Evolutionary conservation across 2,113 vertebrate species (phyloP).

Genomic region (Engystomops pustulosus): DNA sequence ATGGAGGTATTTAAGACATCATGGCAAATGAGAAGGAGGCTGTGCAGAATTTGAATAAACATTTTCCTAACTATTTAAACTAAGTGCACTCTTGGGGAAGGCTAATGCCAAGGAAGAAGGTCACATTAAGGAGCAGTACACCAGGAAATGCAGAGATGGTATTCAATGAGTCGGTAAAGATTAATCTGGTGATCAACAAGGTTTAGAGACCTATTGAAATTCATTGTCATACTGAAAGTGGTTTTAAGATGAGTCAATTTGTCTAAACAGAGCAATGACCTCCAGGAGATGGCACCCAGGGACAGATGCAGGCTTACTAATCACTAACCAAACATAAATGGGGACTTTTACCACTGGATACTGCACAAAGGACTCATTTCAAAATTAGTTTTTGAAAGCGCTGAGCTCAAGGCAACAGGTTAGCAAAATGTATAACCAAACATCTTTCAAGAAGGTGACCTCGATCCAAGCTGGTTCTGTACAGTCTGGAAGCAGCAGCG

Average conservation of each 20-base stretch:
- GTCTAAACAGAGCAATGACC: conserved; percentile 28
- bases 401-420: no score
- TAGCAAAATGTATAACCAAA: conserved; percentile 29
- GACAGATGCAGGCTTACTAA: neutral
- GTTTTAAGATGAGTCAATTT: neutral
- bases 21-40: conserved; percentile 63
- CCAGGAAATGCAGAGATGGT: no score
- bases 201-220: neutral
- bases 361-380: neutral
- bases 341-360: neutral
- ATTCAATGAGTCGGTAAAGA: neutral
- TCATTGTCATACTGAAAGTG: neutral
- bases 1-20: neutral
- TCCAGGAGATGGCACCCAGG: neutral
- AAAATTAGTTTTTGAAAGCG: no score
- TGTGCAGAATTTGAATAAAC: conserved; percentile 78
- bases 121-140: conserved; percentile 67
- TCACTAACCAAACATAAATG: conserved; percentile 44
- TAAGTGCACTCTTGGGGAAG: conserved; percentile 69
- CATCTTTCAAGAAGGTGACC: conserved; percentile 4
- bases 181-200: neutral
- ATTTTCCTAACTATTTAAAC: conserved; percentile 71
- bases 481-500: neutral
- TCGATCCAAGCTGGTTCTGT: neutral
- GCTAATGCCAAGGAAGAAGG: conserved; percentile 71